phyloP scores from a whole-genome alignment of 2,888 invertebrate species.

The Dryococelus australis region DNA sequence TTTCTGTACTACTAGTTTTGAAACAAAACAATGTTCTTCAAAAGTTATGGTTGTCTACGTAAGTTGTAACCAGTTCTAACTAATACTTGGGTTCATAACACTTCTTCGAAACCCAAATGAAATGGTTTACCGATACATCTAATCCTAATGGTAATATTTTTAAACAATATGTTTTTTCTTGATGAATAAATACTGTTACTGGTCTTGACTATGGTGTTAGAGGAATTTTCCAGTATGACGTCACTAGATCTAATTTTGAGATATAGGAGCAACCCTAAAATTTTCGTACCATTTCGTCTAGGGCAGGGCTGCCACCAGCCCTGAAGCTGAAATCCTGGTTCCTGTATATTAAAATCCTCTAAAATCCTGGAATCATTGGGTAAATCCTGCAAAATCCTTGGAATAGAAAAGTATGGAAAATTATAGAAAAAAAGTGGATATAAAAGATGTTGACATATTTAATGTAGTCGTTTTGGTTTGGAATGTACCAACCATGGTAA shows the following conservation, averaged over 20 bases:
- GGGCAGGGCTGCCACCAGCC: no score
- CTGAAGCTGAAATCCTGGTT: no score
- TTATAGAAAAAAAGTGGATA: no score
- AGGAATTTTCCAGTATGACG: slow-evolving; percentile 51
- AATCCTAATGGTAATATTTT: slow-evolving; percentile 51
- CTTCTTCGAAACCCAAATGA: background rate
- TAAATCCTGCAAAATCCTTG: no score
- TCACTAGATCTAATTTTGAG: slow-evolving; percentile 47
- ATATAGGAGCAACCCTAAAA: slow-evolving; percentile 27
- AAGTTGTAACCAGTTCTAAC: slow-evolving; percentile 33
- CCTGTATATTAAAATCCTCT: no score
- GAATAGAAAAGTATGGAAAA: no score
- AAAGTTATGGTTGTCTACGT: slow-evolving; percentile 51
- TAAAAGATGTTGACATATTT: no score
- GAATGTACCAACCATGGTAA: no score
- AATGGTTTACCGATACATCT: slow-evolving; percentile 48
- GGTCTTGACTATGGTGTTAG: slow-evolving; percentile 43
- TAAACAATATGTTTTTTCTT: slow-evolving; percentile 49
- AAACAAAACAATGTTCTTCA: slow-evolving; percentile 47
- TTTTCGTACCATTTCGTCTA: no score
- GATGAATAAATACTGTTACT: slow-evolving; percentile 48
- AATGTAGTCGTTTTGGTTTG: no score
- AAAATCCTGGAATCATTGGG: no score
- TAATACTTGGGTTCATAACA: background rate
- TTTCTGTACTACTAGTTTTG: slow-evolving; percentile 45